These are phyloP conservation scores for Graptemys geographica DNA, from an alignment of 2,797 vertebrate species.

Conservation along the genomic window DNA sequence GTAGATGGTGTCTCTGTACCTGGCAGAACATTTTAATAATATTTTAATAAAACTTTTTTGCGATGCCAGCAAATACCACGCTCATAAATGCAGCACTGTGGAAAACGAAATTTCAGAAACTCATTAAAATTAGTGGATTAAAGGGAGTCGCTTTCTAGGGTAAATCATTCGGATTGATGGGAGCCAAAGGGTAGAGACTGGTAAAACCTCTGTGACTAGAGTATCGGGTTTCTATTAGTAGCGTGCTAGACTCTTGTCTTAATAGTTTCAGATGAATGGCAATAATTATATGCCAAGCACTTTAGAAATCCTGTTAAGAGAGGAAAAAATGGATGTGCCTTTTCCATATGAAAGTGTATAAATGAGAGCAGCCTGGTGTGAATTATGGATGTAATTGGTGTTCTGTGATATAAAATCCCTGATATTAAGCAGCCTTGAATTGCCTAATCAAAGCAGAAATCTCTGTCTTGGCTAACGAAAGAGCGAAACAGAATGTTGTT, in stretches of 20 bases:
- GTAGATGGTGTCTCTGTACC: background rate
- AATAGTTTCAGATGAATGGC: background rate
- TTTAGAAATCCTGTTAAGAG: background rate
- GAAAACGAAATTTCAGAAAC: background rate
- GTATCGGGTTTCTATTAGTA: rapidly evolving
- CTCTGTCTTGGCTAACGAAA: background rate
- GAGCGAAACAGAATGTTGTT: background rate
- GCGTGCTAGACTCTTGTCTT: background rate
- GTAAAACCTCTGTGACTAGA: background rate
- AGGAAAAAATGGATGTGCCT: background rate
- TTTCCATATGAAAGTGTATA: background rate
- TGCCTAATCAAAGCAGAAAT: background rate
- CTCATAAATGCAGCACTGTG: background rate
- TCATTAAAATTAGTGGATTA: background rate
- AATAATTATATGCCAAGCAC: background rate
- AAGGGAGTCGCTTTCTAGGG: background rate
- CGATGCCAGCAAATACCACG: background rate
- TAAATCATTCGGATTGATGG: background rate
- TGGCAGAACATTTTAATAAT: background rate
- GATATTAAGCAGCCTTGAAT: background rate
- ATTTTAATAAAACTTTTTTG: background rate
- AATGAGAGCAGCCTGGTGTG: background rate
- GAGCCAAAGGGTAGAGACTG: background rate
- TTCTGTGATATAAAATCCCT: background rate
- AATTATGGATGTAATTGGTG: background rate